These are phyloP conservation scores for Psittacula derbiana DNA, from an alignment of 2,797 vertebrate genomes.

Conservation along the genomic window DNA sequence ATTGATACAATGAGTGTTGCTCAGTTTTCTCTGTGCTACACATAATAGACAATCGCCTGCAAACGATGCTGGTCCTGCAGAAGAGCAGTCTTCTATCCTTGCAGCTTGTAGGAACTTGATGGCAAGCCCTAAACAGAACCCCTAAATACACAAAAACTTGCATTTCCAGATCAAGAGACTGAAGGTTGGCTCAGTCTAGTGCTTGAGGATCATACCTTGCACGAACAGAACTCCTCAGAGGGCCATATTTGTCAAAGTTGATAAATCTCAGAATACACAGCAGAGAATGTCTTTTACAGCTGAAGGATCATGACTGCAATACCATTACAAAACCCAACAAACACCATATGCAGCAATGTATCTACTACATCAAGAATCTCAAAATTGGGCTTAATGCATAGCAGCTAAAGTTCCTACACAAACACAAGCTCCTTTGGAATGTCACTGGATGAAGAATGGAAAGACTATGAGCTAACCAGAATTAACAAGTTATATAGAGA, in stretches of 20 bases:
- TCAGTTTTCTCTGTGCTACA: not conserved
- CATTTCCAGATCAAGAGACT: not conserved
- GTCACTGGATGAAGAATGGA: not conserved
- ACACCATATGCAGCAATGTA: not conserved
- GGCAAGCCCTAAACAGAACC: not conserved
- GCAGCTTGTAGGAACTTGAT: not conserved
- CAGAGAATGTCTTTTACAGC: not conserved
- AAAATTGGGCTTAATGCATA: not conserved
- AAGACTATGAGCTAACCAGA: not conserved
- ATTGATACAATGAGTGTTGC: not conserved
- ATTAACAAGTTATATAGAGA: not conserved
- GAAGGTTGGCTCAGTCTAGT: not conserved
- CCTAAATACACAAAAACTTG: not conserved
- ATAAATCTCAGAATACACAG: not conserved
- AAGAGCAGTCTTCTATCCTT: not conserved
- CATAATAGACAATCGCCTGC: accelerated
- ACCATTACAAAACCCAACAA: not conserved
- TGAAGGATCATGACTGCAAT: not conserved
- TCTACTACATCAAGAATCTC: not conserved
- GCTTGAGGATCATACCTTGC: not conserved
- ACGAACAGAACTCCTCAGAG: not conserved
- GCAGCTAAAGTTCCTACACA: not conserved
- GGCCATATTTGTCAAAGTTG: accelerated
- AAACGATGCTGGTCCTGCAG: not conserved
- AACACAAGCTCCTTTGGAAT: not conserved